Evolutionary conservation across 2,888 invertebrate genomes (phyloP).

Genomic region (Megamerina dolium): DNA sequence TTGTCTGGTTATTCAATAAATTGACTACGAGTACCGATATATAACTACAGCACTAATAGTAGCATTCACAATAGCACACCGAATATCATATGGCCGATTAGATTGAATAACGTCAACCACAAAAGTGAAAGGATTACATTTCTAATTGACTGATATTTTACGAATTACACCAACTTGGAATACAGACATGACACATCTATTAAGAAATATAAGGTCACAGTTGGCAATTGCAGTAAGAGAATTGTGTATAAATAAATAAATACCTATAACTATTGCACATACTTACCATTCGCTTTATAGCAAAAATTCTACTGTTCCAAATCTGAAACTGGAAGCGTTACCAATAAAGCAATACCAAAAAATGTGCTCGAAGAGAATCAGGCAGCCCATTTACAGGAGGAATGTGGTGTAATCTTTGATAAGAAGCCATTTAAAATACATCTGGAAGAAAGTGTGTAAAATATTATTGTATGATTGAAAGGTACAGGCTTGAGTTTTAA

Average conservation of each 20-base stretch:
- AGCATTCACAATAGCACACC: too few species aligned
- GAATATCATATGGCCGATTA: too few species aligned
- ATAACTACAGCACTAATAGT: too few species aligned
- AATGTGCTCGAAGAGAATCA: conserved; percentile 59
- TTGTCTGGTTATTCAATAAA: too few species aligned
- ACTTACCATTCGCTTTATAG: conserved; percentile 11
- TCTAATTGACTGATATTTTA: too few species aligned
- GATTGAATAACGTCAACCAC: too few species aligned
- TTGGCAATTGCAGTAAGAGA: conserved; percentile 5
- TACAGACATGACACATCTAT: background rate
- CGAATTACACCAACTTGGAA: too few species aligned
- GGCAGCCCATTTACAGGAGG: conserved; percentile 58
- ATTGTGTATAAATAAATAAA: too few species aligned
- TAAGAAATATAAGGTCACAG: conserved; percentile 4
- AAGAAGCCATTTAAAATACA: conserved; percentile 79
- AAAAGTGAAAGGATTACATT: too few species aligned
- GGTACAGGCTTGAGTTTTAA: too few species aligned
- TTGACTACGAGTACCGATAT: too few species aligned
- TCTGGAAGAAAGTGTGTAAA: conserved; percentile 57
- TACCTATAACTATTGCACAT: background rate
- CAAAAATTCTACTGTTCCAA: conserved; percentile 17
- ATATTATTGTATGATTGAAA: background rate
- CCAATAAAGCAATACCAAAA: conserved; percentile 57
- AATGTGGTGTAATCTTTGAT: conserved; percentile 76
- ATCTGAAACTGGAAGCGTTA: too few species aligned